Evolutionary conservation across 2,797 vertebrate species (phyloP).

Genomic region (Salarias fasciatus): DNA sequence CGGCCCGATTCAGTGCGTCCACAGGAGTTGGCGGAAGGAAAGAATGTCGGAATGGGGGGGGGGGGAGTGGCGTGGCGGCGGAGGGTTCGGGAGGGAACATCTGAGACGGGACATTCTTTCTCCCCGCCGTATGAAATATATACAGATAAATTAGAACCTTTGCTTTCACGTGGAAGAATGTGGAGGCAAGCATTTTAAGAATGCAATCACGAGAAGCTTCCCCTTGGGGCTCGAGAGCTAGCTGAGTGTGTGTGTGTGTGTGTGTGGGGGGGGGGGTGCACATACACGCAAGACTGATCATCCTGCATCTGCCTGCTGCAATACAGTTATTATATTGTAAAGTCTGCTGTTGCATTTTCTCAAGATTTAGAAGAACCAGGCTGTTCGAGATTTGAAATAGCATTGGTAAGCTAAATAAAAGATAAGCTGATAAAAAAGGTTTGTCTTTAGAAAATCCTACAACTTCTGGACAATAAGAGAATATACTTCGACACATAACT

Average conservation of each 20-base stretch:
- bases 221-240: conserved; percentile 29
- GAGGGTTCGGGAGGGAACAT: conserved; percentile 20
- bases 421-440: too few species aligned
- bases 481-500: too few species aligned
- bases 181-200: conserved; percentile 64
- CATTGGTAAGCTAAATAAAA: too few species aligned
- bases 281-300: background rate
- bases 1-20: conserved; percentile 47
- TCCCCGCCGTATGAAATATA: conserved; percentile 51
- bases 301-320: background rate
- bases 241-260: background rate
- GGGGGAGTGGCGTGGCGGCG: too few species aligned
- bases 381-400: too few species aligned
- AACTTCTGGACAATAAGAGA: too few species aligned
- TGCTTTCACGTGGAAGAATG: conserved; percentile 59
- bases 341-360: too few species aligned
- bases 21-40: conserved; percentile 24
- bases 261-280: background rate
- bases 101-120: conserved; percentile 63
- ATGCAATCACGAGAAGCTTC: conserved; percentile 55
- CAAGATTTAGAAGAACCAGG: too few species aligned
- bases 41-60: conserved; percentile 57
- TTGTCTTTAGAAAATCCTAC: too few species aligned
- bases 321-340: background rate
- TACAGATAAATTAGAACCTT: conserved; percentile 68